These are phyloP conservation scores for Pemphigus obesinymphae DNA, from an alignment of 1,140 invertebrate genomes.

Conservation along the genomic window DNA sequence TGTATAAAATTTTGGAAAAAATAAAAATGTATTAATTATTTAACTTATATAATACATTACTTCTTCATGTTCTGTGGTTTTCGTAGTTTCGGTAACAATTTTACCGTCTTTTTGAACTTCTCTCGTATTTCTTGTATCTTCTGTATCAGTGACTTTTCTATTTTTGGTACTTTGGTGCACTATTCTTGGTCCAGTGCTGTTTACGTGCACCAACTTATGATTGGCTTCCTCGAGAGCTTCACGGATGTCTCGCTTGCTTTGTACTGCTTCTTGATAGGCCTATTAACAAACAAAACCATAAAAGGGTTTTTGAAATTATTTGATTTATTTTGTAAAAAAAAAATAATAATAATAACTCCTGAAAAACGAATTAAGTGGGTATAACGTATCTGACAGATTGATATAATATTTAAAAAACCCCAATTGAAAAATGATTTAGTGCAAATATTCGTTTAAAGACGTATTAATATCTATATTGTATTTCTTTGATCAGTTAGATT, in stretches of 20 bases:
- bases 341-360: too few relatives aligned
- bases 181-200: constrained; percentile 53
- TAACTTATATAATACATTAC: constrained; percentile 49
- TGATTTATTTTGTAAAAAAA: too few relatives aligned
- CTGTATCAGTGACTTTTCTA: constrained; percentile 75
- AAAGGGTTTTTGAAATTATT: background rate
- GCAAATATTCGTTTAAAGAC: too few relatives aligned
- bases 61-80: constrained; percentile 76
- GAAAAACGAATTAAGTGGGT: too few relatives aligned
- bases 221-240: constrained; percentile 55
- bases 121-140: constrained; percentile 62
- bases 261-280: constrained; percentile 68
- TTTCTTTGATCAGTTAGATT: too few relatives aligned
- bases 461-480: too few relatives aligned
- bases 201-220: constrained; percentile 53
- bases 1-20: background rate
- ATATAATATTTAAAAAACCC: too few relatives aligned
- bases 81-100: constrained; percentile 74
- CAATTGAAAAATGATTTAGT: too few relatives aligned
- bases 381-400: too few relatives aligned
- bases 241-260: constrained; percentile 62
- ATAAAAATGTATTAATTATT: background rate
- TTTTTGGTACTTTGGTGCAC: constrained; percentile 71
- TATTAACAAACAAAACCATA: constrained; percentile 52
- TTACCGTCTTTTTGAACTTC: constrained; percentile 68